These are phyloP conservation scores for Xylota sylvarum DNA, from an alignment of 2,888 invertebrate species.

Conservation along the genomic window DNA sequence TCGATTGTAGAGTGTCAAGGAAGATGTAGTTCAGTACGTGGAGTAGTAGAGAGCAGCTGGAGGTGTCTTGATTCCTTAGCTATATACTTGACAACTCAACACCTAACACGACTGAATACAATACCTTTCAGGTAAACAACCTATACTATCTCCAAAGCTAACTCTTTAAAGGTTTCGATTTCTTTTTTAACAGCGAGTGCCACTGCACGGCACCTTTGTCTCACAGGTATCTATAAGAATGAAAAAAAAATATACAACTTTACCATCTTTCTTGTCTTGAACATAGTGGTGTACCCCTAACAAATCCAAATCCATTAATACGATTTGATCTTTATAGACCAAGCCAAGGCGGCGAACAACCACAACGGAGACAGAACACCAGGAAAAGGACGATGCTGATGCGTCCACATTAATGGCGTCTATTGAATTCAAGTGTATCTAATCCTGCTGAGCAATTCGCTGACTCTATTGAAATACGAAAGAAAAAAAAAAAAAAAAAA, in stretches of 20 bases:
- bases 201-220: not conserved
- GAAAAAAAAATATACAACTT: not conserved
- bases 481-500: not conserved
- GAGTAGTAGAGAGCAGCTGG: too few relatives aligned
- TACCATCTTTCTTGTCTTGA: not conserved
- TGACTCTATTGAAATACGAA: slow-evolving; percentile 25
- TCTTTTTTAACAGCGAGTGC: not conserved
- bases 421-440: slow-evolving; percentile 60
- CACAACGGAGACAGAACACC: not conserved
- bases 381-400: slow-evolving; percentile 1
- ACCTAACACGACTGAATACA: too few relatives aligned
- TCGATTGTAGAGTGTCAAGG: too few relatives aligned
- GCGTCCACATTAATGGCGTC: slow-evolving; percentile 56
- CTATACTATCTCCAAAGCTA: not conserved
- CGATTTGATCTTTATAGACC: slow-evolving; percentile 61
- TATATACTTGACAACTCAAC: too few relatives aligned
- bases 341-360: slow-evolving; percentile 27
- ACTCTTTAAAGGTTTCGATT: too few relatives aligned
- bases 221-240: not conserved
- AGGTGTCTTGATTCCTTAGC: too few relatives aligned
- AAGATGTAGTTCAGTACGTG: too few relatives aligned
- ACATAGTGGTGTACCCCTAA: slow-evolving; percentile 25
- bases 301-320: slow-evolving; percentile 67
- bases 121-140: too few relatives aligned
- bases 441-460: slow-evolving; percentile 57